Evolutionary conservation across 2,888 invertebrate genomes (phyloP).

Genomic region (Luperina nickerlii): DNA sequence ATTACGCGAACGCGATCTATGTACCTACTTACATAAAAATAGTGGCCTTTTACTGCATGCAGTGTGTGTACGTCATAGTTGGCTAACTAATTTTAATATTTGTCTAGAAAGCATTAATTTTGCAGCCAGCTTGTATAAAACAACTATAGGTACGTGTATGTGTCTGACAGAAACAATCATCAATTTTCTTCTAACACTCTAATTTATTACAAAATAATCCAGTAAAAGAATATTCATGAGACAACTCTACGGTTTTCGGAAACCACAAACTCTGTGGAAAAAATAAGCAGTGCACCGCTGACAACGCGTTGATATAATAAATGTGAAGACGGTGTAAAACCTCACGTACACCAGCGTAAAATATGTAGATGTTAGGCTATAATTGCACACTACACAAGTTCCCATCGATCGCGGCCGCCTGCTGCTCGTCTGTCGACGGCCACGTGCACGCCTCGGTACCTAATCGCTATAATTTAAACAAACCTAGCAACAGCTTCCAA

Average conservation of each 20-base stretch:
- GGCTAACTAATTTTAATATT: neutral
- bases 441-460: constrained; percentile 80
- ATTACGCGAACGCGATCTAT: neutral
- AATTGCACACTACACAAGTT: constrained; percentile 77
- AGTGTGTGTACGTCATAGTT: neutral
- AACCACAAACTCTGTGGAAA: constrained; percentile 56
- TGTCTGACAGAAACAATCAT: constrained; percentile 37
- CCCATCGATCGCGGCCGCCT: constrained; percentile 79
- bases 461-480: constrained; percentile 86
- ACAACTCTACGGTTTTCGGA: constrained; percentile 44
- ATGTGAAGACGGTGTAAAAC: constrained; percentile 70
- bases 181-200: constrained; percentile 31
- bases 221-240: constrained; percentile 40
- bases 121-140: constrained; percentile 2
- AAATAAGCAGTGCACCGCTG: constrained; percentile 65
- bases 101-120: neutral
- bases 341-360: constrained; percentile 65
- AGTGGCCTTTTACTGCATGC: neutral
- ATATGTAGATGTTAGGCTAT: constrained; percentile 74
- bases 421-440: constrained; percentile 83
- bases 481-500: constrained; percentile 77
- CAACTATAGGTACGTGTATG: neutral
- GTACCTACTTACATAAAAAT: neutral
- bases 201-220: constrained; percentile 36
- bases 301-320: constrained; percentile 75